Percentiles rank a stretch among this genome's conserved stretches.
These are phyloP conservation scores for Microtus montanus DNA, from an alignment of 2,113 vertebrate genomes.

Conservation along the genomic window DNA sequence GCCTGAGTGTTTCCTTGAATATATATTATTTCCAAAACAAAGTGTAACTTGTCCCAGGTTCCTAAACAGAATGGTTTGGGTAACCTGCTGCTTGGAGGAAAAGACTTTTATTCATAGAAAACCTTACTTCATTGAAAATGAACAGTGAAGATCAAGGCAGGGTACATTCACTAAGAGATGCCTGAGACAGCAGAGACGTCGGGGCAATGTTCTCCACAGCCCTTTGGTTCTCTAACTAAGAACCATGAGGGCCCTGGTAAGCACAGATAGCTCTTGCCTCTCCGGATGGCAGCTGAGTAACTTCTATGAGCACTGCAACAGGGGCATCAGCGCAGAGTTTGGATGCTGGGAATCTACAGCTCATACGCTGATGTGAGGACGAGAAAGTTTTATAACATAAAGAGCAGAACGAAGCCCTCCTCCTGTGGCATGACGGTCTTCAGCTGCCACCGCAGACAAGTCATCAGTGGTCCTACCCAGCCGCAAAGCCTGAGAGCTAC, in stretches of 20 bases:
- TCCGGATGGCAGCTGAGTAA: neutral
- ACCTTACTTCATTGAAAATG: neutral
- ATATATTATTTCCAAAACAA: neutral
- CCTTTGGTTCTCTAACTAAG: neutral
- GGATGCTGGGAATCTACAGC: neutral
- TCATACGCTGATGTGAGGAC: neutral
- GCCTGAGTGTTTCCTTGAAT: conserved; percentile 24
- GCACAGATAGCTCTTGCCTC: neutral
- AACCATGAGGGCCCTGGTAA: neutral
- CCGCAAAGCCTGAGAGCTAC: neutral
- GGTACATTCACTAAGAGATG: neutral
- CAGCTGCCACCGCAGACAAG: neutral
- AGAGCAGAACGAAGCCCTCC: neutral
- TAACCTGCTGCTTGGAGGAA: neutral
- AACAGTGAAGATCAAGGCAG: neutral
- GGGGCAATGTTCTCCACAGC: neutral
- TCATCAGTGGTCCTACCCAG: neutral
- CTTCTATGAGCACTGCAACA: neutral
- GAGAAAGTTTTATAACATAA: neutral
- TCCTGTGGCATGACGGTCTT: neutral
- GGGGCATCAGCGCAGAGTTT: neutral
- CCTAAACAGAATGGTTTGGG: neutral
- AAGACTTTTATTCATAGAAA: neutral
- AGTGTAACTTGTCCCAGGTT: neutral
- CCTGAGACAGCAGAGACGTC: neutral